Conservation (phyloP, 2,888 invertebrate genomes). For the Andricus curvator region DNA sequence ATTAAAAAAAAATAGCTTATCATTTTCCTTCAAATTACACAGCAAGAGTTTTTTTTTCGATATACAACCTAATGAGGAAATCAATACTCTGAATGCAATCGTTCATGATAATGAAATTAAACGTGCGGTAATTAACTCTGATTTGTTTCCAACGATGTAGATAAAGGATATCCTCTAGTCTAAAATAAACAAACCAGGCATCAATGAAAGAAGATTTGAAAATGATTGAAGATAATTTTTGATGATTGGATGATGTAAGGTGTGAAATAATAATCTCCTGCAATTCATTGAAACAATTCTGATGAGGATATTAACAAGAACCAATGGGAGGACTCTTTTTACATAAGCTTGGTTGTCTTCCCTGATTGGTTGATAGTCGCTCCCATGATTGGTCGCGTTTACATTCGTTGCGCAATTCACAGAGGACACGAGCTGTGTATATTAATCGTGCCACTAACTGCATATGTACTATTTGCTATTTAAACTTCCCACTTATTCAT, state of each 20-base stretch:
- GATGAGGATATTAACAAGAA: background rate
- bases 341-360: background rate
- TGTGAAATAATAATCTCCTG: constrained; percentile 5
- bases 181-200: background rate
- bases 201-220: background rate
- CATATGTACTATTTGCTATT: constrained; percentile 37
- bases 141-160: background rate
- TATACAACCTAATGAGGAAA: background rate
- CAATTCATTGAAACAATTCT: background rate
- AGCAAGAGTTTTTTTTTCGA: background rate
- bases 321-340: background rate
- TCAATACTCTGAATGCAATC: background rate
- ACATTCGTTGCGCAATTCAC: constrained; percentile 35
- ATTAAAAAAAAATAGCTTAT: background rate
- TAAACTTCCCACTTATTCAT: constrained; percentile 36
- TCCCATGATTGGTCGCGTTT: constrained; percentile 34
- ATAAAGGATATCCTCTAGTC: background rate
- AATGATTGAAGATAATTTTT: background rate
- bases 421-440: constrained; percentile 30
- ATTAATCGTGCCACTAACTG: constrained; percentile 39
- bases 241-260: background rate
- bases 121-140: background rate
- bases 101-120: constrained; percentile 4
- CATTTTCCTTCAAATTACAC: background rate
- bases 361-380: constrained; percentile 29